phyloP scores from a whole-genome alignment of 1,140 invertebrate species.

The Mactra quadrangularis region DNA sequence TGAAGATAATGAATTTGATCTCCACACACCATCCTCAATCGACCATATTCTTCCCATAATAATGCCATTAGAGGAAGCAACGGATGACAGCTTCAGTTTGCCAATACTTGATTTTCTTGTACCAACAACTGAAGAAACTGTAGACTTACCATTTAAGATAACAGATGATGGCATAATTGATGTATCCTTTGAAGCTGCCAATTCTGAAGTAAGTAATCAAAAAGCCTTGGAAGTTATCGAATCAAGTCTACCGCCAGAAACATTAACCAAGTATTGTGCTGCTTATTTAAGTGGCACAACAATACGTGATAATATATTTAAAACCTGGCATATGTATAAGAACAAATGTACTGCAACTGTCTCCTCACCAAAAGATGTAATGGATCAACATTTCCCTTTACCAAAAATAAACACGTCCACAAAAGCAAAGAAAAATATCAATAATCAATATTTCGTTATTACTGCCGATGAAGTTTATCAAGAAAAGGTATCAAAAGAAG shows the following conservation, averaged over 20 bases:
- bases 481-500: neutral
- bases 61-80: no score
- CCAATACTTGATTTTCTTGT: no score
- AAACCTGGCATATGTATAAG: conserved; percentile 7
- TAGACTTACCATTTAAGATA: no score
- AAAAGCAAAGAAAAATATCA: neutral
- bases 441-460: neutral
- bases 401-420: neutral
- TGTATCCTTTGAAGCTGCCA: no score
- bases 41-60: no score
- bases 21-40: no score
- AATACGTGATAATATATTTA: neutral
- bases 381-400: neutral
- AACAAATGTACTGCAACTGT: neutral
- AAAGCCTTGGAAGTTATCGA: neutral
- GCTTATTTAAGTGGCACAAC: neutral
- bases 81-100: no score
- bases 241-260: neutral
- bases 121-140: no score
- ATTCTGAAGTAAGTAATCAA: no score
- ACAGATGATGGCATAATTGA: no score
- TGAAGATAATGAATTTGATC: no score
- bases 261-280: neutral
- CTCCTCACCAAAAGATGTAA: neutral
- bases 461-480: neutral